Base-by-base conservation (phyloP, 2,113 vertebrate species). In the Fulmarus glacialis region DNA sequence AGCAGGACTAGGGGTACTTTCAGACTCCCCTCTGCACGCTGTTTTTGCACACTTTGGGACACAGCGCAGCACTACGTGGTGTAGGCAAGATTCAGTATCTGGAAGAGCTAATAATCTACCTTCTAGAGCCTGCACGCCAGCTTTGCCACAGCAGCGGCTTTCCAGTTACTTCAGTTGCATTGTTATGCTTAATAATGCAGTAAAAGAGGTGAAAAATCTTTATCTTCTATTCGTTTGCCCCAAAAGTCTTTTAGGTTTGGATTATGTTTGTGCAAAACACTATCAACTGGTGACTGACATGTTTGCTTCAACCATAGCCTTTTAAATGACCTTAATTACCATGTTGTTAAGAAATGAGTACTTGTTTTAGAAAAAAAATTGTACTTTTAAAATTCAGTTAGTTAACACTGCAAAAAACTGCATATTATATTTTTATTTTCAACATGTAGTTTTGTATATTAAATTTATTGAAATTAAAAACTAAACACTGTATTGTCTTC, bases 371-470 rank as follows among this genome's bases (percentile, higher is more conserved):
- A 91, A 96, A 93, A 96, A 94, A 91, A 96, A 96, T 15, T 97
- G 97, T 98, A 98, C 97, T 98, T 98, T 97, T 97, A 97, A 97
- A 98, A 97, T 97, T 97, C 97, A 97, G 97, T 98, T 98, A 97
- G 97, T 98, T 97, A 97, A 98, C 97, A 97, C 97, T 98, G 97
- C 97, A 97, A 87, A 94, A 95, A 94, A 93, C 94, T 88, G 94
- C 95, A 93, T 98, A 90, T 98, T 98, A 97, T 98, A 97, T 97
- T 97, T 98, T 98, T 98, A 97, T 98, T 97, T 98, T 98, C 96
- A 95, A 98, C 97, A 98, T 98, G 94, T 97, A 97, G 96, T 98
- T 98, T 97, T 98, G 95, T 98, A 95, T 98, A 98, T 98, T 98
- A 98, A 98, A 97, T 96, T 96, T 97, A 84, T 97, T 98, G 95